Percentiles rank a stretch among this genome's conserved stretches.
These are phyloP conservation scores for Onychomys leucogaster DNA, from an alignment of 2,797 vertebrate species.

Conservation along the genomic window DNA sequence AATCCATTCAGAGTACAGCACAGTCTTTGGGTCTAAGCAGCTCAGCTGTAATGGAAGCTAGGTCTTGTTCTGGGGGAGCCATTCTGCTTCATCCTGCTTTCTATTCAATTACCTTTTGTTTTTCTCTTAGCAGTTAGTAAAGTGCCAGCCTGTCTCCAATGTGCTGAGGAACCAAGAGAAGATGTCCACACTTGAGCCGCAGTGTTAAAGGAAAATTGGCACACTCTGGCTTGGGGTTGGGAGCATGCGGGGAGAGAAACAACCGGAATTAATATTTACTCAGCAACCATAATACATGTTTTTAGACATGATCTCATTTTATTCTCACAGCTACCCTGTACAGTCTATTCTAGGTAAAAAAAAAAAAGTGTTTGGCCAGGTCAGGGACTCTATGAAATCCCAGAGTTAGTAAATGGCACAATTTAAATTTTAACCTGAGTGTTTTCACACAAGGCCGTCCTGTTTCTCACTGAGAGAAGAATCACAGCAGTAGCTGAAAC, in stretches of 20 bases:
- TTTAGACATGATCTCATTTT: conserved; percentile 78
- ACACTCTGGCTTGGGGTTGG: background rate
- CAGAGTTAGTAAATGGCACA: conserved; percentile 6
- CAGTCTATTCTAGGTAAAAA: conserved; percentile 33
- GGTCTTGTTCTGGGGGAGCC: background rate
- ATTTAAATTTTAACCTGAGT: background rate
- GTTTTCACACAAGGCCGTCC: background rate
- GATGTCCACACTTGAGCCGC: conserved; percentile 73
- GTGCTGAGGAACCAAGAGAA: conserved; percentile 72
- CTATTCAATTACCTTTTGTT: conserved; percentile 76
- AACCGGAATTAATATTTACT: conserved; percentile 72
- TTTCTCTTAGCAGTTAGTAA: conserved; percentile 71
- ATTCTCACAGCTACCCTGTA: conserved; percentile 57
- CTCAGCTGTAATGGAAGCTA: background rate
- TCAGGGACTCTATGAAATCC: background rate
- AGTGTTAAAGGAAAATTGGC: conserved; percentile 65
- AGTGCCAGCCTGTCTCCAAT: conserved; percentile 74
- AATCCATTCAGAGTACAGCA: background rate
- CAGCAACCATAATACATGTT: conserved; percentile 51
- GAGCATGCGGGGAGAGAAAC: background rate
- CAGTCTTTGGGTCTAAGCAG: conserved; percentile 10
- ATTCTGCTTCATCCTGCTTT: background rate
- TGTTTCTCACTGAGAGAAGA: background rate
- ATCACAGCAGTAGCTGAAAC: background rate
- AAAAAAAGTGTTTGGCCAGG: conserved; percentile 5